Percentiles rank a stretch among this genome's conserved stretches.
phyloP scores from a whole-genome alignment of 2,888 invertebrate species.

The Pseudoips prasinana region DNA sequence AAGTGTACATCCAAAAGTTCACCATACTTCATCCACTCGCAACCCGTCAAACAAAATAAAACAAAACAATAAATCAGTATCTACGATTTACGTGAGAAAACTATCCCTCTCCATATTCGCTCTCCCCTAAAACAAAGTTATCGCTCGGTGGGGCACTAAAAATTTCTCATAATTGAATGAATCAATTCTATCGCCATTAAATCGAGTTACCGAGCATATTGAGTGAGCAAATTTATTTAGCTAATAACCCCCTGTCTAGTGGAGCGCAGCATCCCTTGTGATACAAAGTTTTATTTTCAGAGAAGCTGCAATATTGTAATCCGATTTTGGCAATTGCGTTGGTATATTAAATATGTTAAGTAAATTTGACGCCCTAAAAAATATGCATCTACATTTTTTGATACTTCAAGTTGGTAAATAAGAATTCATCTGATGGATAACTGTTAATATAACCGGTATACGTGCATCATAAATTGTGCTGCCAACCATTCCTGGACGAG shows the following conservation, averaged over 20 bases:
- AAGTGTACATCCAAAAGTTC: no score
- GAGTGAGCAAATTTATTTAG: constrained; percentile 81
- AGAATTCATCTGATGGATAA: no score
- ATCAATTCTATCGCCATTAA: constrained; percentile 82
- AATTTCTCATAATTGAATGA: constrained; percentile 82
- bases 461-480: no score
- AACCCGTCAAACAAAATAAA: no score
- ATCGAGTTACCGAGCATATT: constrained; percentile 82
- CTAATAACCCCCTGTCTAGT: constrained; percentile 69
- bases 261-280: constrained; percentile 57
- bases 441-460: no score
- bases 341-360: no score
- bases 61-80: constrained; percentile 53
- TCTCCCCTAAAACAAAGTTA: constrained; percentile 76
- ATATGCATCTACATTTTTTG: no score
- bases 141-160: constrained; percentile 75
- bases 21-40: no score
- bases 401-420: no score
- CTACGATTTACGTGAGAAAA: constrained; percentile 68
- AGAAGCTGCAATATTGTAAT: no score
- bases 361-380: no score
- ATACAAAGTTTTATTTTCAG: constrained; percentile 11
- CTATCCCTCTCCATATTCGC: constrained; percentile 54
- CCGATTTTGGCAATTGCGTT: neutral
- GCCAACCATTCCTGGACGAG: no score